Evolutionary conservation across 2,113 vertebrate genomes (phyloP), one percentile per base, ranked within the genome.

Genomic region (Chinchilla lanigera): DNA sequence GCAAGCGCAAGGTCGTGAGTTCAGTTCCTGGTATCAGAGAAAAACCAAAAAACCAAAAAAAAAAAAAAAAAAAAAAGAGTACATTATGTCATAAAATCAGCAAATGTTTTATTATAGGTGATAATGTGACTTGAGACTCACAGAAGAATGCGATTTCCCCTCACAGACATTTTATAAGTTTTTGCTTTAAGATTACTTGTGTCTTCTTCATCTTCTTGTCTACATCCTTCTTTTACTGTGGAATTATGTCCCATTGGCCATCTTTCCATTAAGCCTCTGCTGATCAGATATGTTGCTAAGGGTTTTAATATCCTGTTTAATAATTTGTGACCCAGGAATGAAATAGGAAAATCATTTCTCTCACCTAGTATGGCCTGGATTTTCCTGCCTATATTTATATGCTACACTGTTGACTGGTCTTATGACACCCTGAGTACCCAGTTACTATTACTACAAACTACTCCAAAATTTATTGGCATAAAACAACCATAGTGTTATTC

Each of bases 91-190:
- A 83, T 58, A 47, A 80, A 92, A 54, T 81, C 80, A 80, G 28
- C 38, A 20, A 86, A 77, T 47, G 56, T 63, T 89, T 91, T 88
- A 89, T 65, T 86, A 60, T 13, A 35, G 5, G 5, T 28, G 33
- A 69, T 69, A 81, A 56, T 44, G 19, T 86, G 81, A 86, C 75
- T 93, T 90, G 56, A 90, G 63, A 78, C 41, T 86, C 90, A 56
- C 47, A 26, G 16, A 5, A 90, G 28, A 90, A 61, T 30, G 26
- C 73, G 26, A 81, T 54, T 69, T 95, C 33, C 38, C 81, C 33
- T 86, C 63, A 81, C 0, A 60, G 41, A 60, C 30, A 38, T 38
- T 61, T 67, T 33, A 17, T 58, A 77, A 75, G 28, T 67, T 90
- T 82, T 86, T 89, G 44, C 63, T 65, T 78, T 14, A 85, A 82